These are phyloP conservation scores for Eleutherodactylus coqui DNA, from an alignment of 2,797 vertebrate species.

Conservation along the genomic window DNA sequence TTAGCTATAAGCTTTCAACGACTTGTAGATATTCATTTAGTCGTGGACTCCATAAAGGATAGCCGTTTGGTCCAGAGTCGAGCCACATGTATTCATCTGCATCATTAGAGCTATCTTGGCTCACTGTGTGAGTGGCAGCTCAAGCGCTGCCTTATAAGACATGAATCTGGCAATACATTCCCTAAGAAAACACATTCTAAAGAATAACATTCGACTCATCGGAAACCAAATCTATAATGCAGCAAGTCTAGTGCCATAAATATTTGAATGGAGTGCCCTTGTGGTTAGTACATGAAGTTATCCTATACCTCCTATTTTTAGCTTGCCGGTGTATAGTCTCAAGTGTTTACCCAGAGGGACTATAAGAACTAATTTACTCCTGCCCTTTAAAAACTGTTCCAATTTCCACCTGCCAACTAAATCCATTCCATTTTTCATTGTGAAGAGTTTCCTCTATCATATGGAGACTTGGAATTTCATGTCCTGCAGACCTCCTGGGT, in stretches of 20 bases:
- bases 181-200: neutral
- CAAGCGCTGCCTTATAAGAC: slow-evolving; percentile 9
- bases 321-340: neutral
- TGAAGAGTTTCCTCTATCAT: slow-evolving; percentile 50
- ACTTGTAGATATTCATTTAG: neutral
- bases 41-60: neutral
- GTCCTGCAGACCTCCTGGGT: slow-evolving; percentile 62
- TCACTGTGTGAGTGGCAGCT: slow-evolving; percentile 23
- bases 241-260: neutral
- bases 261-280: neutral
- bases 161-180: neutral
- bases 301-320: slow-evolving; percentile 18
- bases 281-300: neutral
- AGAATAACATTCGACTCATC: neutral
- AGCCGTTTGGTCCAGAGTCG: neutral
- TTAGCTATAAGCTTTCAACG: neutral
- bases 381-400: slow-evolving; percentile 58
- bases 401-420: slow-evolving; percentile 53
- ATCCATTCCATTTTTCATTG: slow-evolving; percentile 59
- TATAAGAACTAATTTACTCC: slow-evolving; percentile 53
- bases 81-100: neutral
- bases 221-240: neutral
- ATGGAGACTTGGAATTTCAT: slow-evolving; percentile 55
- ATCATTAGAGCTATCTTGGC: neutral
- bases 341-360: slow-evolving; percentile 38